Base-by-base conservation (phyloP, 1,140 invertebrate genomes). In the Plectrocnemia conspersa region DNA sequence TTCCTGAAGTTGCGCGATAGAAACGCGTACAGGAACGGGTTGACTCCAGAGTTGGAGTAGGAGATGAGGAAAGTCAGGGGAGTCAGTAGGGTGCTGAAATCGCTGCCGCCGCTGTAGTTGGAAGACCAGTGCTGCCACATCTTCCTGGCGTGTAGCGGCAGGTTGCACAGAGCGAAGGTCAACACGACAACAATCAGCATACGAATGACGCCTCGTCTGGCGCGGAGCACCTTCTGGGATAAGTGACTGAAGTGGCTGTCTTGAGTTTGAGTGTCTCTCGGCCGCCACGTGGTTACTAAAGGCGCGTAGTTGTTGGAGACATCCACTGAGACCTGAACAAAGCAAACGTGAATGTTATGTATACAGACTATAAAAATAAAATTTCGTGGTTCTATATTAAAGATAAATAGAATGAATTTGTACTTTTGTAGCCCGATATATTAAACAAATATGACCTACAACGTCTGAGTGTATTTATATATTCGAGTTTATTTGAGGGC, bases 11-110 rank as follows among this genome's bases (percentile, higher is more conserved):
- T 87, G 44, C 85, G 82, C 1, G 88, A 91, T 35, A 92, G 76
- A 65, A 91, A 86, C 1, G 88, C 88, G 68, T 93, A 93, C 3
- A 92, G 77, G 33, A 92, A 71, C 1, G 89, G 89, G 72, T 92
- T 92, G 49, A 91, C 78, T 24, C 84, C 89, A 10, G 86, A 89
- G 76, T 92, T 91, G 67, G 86, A 82, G 64, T 90, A 93, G 27
- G 88, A 83, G 57, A 90, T 80, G 33, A 92, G 79, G 69, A 86
- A 89, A 6, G 88, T 90, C n/a, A 87, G 74, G 1, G 89, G 87
- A 2, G 89, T 89, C 38, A 92, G 75, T 1, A 91, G 71, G 11
- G 83, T 80, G 64, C 83, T 85, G 64, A 86, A 83, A 61, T 82
- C 75, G 40, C 79, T 81, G 22, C 77, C 78, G 35, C 79, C 79